A percentile compares a stretch with the other conserved stretches of the same genome.
These are phyloP conservation scores for Paramormyrops hopkinsi DNA, from an alignment of 2,797 vertebrate genomes.

Conservation along the genomic window DNA sequence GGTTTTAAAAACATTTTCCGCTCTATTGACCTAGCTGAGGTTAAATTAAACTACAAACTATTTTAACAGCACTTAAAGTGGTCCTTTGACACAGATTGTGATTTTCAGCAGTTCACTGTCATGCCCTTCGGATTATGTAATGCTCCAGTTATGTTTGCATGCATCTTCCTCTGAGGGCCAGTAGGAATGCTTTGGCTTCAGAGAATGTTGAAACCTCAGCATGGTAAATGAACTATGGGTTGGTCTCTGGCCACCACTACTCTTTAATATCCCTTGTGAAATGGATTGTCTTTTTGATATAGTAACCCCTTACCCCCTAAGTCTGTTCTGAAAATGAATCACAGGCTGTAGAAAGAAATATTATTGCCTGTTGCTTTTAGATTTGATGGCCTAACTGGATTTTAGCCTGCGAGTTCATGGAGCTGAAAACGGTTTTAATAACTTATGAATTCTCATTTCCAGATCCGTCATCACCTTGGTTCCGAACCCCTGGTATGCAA, in stretches of 20 bases:
- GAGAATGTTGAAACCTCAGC: not conserved
- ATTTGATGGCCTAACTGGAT: not conserved
- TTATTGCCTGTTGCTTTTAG: not conserved
- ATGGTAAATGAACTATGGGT: not conserved
- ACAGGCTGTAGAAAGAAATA: not conserved
- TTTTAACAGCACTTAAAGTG: not conserved
- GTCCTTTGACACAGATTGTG: constrained; percentile 7
- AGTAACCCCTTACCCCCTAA: not conserved
- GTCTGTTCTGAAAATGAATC: not conserved
- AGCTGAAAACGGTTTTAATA: not conserved
- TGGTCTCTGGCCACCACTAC: not conserved
- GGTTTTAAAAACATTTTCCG: not conserved
- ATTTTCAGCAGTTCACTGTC: not conserved
- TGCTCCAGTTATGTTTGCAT: not conserved
- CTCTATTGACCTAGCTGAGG: not conserved
- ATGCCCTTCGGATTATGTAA: not conserved
- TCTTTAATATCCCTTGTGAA: not conserved
- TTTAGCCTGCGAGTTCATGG: not conserved
- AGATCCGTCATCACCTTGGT: not conserved
- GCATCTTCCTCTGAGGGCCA: not conserved
- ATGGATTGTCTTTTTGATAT: not conserved
- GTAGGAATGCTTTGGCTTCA: not conserved
- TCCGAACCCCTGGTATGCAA: not conserved
- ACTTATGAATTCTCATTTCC: not conserved
- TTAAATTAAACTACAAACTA: constrained; percentile 12